Evolutionary conservation across 2,113 vertebrate genomes (phyloP).

Genomic region (Empidonax traillii): DNA sequence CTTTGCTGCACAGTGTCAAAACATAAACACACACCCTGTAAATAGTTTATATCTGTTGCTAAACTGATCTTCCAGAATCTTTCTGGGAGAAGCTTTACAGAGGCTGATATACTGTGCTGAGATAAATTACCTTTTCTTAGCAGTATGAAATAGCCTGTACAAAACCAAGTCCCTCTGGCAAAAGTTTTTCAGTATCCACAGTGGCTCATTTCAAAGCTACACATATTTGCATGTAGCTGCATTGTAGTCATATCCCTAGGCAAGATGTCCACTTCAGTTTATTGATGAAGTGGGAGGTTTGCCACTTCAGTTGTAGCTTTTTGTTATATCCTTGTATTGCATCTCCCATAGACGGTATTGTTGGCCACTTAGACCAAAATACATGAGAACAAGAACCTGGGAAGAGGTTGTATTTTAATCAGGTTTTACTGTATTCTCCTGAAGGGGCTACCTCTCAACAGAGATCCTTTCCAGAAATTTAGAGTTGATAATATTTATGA

Average conservation of each 20-base stretch:
- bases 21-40: neutral
- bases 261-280: neutral
- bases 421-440: neutral
- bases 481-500: conserved; percentile 40
- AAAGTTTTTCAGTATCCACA: neutral
- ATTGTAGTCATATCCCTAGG: neutral
- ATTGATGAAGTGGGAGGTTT: neutral
- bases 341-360: neutral
- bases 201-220: neutral
- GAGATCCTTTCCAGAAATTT: conserved; percentile 9
- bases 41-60: neutral
- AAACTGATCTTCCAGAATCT: neutral
- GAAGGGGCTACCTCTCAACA: neutral
- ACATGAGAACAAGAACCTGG: neutral
- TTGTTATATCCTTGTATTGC: neutral
- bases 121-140: neutral
- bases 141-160: neutral
- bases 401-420: neutral
- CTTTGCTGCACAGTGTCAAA: neutral
- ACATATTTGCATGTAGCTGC: neutral
- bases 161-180: neutral
- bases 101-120: neutral
- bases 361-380: neutral
- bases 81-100: neutral
- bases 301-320: neutral